Base-by-base conservation (phyloP, 2,113 vertebrate genomes). In the Cyphomyrus discorhynchus region DNA sequence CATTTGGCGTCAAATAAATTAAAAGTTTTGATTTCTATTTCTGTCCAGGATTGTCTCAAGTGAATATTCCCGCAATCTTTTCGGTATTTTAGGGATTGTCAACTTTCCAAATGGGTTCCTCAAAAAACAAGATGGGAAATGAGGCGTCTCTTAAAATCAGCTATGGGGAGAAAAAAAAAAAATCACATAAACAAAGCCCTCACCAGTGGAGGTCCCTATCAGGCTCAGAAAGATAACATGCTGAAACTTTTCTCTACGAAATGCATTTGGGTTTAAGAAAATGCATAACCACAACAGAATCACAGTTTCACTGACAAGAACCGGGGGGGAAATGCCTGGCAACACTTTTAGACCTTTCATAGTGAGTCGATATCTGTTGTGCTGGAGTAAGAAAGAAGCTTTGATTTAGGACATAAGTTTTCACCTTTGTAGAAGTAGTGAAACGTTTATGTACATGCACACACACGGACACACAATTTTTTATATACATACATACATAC, bases 11-110 rank as follows among this genome's bases (percentile, higher is more conserved):
- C 74, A 42, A 77, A 77, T 5, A 1, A 77, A 77, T 35, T 74
- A 8, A 35, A 74, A 74, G 31, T 74, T 62, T 5, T 5, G 27
- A 39, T 74, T 7, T 17, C 17, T 74, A 17, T 35, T 35, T 35
- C 27, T 17, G 42, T 83, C 80, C 80, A 46, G 77, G 31, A 82
- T 82, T 82, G 15, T 19, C 31, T 82, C 11, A 42, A 82, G 46
- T 19, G 39, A 45, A 50, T 86, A 52, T 31, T 85, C 24, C 46
- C 45, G 3, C 24, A 86, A n/a, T 47, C 21, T 52, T 86, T 21
- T 49, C 11, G 15, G 42, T 80, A 89, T 86, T 90, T 86, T 62
- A 87, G 89, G 89, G 45, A 90, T 86, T 74, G 45, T 47, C 45
- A 90, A 27, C 19, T 66, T 90, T 49, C 56, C 31, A 70, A 39